Evolutionary conservation across 2,113 vertebrate genomes (phyloP).

Genomic region (Axis porcinus): DNA sequence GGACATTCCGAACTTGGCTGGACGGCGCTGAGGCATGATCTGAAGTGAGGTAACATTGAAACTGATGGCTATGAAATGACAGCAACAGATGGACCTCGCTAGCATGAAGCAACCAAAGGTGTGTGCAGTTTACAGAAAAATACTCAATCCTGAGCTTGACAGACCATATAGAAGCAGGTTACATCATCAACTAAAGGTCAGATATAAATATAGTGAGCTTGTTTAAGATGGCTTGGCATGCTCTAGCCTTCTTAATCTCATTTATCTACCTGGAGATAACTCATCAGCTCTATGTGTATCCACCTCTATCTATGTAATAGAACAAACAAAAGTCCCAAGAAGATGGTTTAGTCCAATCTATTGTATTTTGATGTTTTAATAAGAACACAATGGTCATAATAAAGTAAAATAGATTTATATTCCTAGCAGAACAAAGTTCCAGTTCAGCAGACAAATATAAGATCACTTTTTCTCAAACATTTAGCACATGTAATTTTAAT

Average conservation of each 20-base stretch:
- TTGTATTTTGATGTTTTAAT: not conserved
- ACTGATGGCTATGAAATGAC: slow-evolving; percentile 30
- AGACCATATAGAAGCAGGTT: slow-evolving; percentile 25
- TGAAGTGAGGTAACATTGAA: not conserved
- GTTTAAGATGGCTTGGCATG: not conserved
- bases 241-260: not conserved
- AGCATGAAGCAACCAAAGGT: slow-evolving; percentile 41
- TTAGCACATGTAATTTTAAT: slow-evolving; percentile 22
- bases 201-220: not conserved
- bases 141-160: slow-evolving; percentile 49
- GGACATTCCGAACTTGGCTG: not conserved
- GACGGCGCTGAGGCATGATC: not conserved
- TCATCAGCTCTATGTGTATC: not conserved
- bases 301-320: not conserved
- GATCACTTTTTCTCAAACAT: not conserved
- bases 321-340: not conserved
- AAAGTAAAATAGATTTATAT: not conserved
- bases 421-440: not conserved
- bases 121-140: slow-evolving; percentile 28
- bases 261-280: not conserved
- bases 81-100: slow-evolving; percentile 43
- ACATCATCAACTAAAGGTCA: slow-evolving; percentile 52
- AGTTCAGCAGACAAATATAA: slow-evolving; percentile 3
- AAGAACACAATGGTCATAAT: not conserved
- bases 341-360: not conserved